phyloP scores from a whole-genome alignment of 2,888 invertebrate genomes.

The Tiliacea citrago region DNA sequence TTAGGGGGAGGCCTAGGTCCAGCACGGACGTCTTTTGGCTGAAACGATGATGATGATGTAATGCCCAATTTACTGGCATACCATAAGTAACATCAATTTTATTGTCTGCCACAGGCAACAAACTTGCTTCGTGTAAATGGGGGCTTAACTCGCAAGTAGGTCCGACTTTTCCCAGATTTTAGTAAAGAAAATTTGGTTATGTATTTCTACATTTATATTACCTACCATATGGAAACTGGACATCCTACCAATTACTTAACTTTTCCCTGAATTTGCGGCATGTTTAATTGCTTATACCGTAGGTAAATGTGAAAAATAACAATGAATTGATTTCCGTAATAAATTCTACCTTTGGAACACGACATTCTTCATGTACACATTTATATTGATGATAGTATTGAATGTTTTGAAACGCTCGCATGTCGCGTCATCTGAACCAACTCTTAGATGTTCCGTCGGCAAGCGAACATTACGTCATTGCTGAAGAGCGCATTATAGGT shows the following conservation, averaged over 20 bases:
- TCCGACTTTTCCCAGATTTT: too few species aligned
- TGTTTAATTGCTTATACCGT: not conserved
- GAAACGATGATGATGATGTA: too few species aligned
- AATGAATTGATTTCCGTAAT: not conserved
- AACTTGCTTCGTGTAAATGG: not conserved
- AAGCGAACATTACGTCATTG: constrained; percentile 11
- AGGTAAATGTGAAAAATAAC: not conserved
- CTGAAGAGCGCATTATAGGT: constrained; percentile 1
- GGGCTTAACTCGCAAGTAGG: not conserved
- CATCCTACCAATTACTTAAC: not conserved
- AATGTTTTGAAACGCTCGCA: not conserved
- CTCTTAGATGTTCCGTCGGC: not conserved
- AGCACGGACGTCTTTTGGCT: too few species aligned
- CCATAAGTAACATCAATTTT: not conserved
- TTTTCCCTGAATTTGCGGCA: not conserved
- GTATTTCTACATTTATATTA: too few species aligned
- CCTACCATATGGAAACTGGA: not conserved
- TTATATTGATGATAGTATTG: not conserved
- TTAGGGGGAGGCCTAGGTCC: too few species aligned
- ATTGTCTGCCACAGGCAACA: not conserved
- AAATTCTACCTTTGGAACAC: not conserved
- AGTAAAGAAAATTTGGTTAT: not conserved
- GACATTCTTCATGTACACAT: not conserved
- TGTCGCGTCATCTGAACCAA: not conserved
- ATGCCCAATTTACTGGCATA: not conserved